These are phyloP conservation scores for Orchesellides sinensis DNA, from an alignment of 2,888 invertebrate species.

Conservation along the genomic window DNA sequence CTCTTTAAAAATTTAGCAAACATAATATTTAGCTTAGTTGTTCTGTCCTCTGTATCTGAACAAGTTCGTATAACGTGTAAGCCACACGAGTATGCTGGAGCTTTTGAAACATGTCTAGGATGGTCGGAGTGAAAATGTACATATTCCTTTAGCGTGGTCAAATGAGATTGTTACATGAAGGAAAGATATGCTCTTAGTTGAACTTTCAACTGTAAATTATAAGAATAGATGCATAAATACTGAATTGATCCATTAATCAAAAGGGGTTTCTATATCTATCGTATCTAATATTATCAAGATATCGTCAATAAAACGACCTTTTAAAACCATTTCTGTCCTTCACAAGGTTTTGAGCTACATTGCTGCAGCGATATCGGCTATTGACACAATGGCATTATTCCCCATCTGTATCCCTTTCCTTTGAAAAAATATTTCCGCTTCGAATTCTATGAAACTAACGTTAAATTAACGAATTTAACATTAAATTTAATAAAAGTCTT, in stretches of 20 bases:
- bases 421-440: conserved; percentile 8
- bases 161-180: conserved; percentile 9
- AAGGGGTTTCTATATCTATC: background rate
- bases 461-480: too few relatives aligned
- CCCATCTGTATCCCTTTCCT: conserved; percentile 48
- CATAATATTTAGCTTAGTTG: background rate
- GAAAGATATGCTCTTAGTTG: background rate
- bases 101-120: conserved; percentile 20
- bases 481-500: conserved; percentile 16
- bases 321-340: conserved; percentile 12
- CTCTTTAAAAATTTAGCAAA: conserved; percentile 4
- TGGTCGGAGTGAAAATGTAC: conserved; percentile 29
- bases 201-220: conserved; percentile 18
- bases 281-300: conserved; percentile 11
- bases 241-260: conserved; percentile 3
- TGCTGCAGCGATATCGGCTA: conserved; percentile 44
- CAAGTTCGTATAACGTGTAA: conserved; percentile 27
- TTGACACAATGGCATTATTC: conserved; percentile 21
- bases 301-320: conserved; percentile 38
- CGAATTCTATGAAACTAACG: conserved; percentile 23
- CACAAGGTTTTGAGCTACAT: conserved; percentile 19
- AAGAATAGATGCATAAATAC: conserved; percentile 4
- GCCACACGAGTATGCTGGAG: conserved; percentile 29
- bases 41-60: background rate
- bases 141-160: background rate